Conservation (phyloP, 2,888 invertebrate species). For the Dendrolimus pini region DNA sequence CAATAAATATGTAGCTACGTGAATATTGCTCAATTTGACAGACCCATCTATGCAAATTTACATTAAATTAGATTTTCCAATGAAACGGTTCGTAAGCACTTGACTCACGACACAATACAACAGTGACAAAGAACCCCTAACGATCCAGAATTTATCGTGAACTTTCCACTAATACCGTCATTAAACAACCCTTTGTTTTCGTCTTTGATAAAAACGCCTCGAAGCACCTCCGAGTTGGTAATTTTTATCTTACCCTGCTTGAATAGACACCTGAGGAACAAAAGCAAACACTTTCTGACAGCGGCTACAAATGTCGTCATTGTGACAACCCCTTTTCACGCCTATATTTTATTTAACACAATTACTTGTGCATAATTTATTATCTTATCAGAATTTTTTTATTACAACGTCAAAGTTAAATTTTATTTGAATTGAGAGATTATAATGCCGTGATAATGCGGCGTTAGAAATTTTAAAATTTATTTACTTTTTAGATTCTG, state of each 20-base stretch:
- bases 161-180: conserved; percentile 72
- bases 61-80: conserved; percentile 38
- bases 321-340: conserved; percentile 21
- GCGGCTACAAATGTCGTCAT: conserved; percentile 38
- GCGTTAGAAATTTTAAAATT: background rate
- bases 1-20: background rate
- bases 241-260: conserved; percentile 66
- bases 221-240: conserved; percentile 56
- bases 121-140: conserved; percentile 66
- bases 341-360: conserved; percentile 18
- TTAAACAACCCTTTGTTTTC: conserved; percentile 73
- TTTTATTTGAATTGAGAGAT: background rate
- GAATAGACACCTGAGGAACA: conserved; percentile 50
- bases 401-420: background rate
- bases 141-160: conserved; percentile 69
- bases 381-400: background rate
- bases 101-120: conserved; percentile 58
- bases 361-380: background rate
- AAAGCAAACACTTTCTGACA: conserved; percentile 52
- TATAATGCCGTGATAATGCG: background rate
- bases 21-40: conserved; percentile 3
- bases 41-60: conserved; percentile 20
- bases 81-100: conserved; percentile 42
- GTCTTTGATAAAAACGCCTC: conserved; percentile 67
- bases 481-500: no score